Percentiles rank a stretch among this genome's conserved stretches.
Conservation (phyloP, 2,888 invertebrate genomes). For the Limulus polyphemus region DNA sequence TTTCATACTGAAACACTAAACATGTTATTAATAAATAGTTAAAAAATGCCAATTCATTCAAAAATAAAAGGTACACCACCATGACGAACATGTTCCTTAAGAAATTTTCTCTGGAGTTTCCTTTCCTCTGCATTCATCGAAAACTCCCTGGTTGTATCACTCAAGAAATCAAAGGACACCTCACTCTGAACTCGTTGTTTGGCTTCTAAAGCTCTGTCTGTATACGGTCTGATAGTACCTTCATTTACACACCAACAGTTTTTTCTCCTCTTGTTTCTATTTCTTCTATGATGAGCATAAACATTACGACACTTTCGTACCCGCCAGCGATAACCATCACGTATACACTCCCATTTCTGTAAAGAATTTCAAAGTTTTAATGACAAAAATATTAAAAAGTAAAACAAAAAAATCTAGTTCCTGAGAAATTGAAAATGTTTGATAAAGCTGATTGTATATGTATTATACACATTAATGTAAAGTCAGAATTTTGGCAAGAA, state of each 20-base stretch:
- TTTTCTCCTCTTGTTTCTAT: background rate
- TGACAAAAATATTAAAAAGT: too few species aligned
- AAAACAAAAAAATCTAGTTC: too few species aligned
- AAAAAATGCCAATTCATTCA: too few species aligned
- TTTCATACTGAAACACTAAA: too few species aligned
- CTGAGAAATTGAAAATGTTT: too few species aligned
- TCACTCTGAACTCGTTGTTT: background rate
- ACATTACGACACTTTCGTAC: slow-evolving; percentile 68
- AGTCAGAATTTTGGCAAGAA: too few species aligned
- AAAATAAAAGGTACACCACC: slow-evolving; percentile 11
- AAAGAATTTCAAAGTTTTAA: background rate
- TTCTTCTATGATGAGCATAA: background rate
- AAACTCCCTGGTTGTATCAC: background rate
- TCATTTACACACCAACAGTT: background rate
- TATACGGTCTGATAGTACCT: background rate
- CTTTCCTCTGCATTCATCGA: slow-evolving; percentile 41
- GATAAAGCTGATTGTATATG: too few species aligned
- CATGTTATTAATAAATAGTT: too few species aligned
- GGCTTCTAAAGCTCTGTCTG: background rate
- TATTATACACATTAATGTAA: too few species aligned
- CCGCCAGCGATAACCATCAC: slow-evolving; percentile 57
- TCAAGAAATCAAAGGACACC: background rate
- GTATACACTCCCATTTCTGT: slow-evolving; percentile 73
- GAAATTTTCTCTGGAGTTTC: slow-evolving; percentile 33
- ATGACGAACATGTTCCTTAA: slow-evolving; percentile 32